Base-by-base conservation (phyloP, 2,797 vertebrate species). In the Paedocypris micromegethes region DNA sequence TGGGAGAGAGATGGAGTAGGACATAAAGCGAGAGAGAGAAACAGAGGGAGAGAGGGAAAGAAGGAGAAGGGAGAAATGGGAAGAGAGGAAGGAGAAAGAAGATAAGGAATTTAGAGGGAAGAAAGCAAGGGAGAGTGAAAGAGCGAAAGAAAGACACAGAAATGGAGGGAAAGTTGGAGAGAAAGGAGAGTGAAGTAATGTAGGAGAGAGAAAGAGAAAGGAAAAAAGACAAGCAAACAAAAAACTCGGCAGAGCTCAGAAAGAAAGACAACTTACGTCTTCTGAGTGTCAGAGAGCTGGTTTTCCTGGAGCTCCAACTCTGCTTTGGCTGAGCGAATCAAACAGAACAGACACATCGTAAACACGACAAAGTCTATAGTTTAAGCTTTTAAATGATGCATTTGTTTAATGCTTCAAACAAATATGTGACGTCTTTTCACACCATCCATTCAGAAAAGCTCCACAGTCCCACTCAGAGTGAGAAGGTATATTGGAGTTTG, bases 241-340 rank as follows among this genome's bases (percentile, higher is more conserved):
- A 42, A 53, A 5, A 64, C 50, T 55, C 61, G 58, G 58, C 51
- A 54, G 7, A 3, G 41, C 61, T 49, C 47, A 54, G 43, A 40
- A 4, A 49, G 49, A 42, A 62, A 55, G 51, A 41, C 38, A 6
- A 64, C 67, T 91, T 88, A 98, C 97, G 88, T 92, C 83, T 89
- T 92, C 79, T 95, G 93, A 53, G 92, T 90, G 80, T 92, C 91
- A 69, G 86, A 73, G 73, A 98, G 82, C 66, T 93, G 91, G 72
- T 87, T 90, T 72, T 97, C 95, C 70, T 93, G 90, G 2, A 82
- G 80, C 74, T 95, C 94, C 85, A 96, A 90, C 63, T 97, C 92
- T 53, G 88, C 86, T 89, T 93, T 96, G 69, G 94, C 97, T 98
- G 87, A 58, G 81, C 79, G 79, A 78, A 44, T 47, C 60, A 56